phyloP scores from a whole-genome alignment of 1,140 invertebrate genomes.

The Achatina immaculata region DNA sequence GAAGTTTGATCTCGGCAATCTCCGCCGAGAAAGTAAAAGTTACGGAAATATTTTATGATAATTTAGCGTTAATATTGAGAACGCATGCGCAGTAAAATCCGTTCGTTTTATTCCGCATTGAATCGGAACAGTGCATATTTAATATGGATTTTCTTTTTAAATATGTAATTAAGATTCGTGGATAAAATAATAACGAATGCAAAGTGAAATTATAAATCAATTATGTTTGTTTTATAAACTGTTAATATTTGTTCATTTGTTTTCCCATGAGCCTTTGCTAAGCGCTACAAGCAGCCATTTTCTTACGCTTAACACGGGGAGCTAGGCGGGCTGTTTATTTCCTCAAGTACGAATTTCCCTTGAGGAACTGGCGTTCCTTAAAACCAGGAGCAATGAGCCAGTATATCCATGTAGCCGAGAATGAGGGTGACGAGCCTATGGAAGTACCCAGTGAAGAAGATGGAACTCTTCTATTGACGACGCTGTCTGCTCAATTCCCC shows the following conservation, averaged over 20 bases:
- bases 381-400: conserved; percentile 54
- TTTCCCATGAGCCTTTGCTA: conserved; percentile 47
- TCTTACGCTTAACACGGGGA: conserved; percentile 46
- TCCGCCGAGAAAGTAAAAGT: too few species aligned
- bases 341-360: conserved; percentile 38
- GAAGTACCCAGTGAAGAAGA: conserved; percentile 93
- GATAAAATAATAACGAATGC: not conserved
- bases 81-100: not conserved
- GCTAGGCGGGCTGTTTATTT: conserved; percentile 47
- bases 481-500: conserved; percentile 88
- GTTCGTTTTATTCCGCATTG: not conserved
- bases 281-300: conserved; percentile 46
- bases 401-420: conserved; percentile 78
- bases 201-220: not conserved
- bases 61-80: not conserved
- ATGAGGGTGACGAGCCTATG: conserved; percentile 91
- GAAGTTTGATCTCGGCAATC: too few species aligned
- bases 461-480: conserved; percentile 87
- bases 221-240: not conserved
- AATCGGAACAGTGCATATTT: not conserved
- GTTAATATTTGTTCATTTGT: conserved; percentile 30
- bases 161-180: not conserved
- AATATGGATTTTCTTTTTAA: not conserved
- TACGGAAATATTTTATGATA: conserved; percentile 5
- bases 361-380: conserved; percentile 42